These are phyloP conservation scores for Cladorhizidae sp. DNA, from an alignment of 37 sponge, comb jelly and placozoan genomes.

Conservation along the genomic window DNA sequence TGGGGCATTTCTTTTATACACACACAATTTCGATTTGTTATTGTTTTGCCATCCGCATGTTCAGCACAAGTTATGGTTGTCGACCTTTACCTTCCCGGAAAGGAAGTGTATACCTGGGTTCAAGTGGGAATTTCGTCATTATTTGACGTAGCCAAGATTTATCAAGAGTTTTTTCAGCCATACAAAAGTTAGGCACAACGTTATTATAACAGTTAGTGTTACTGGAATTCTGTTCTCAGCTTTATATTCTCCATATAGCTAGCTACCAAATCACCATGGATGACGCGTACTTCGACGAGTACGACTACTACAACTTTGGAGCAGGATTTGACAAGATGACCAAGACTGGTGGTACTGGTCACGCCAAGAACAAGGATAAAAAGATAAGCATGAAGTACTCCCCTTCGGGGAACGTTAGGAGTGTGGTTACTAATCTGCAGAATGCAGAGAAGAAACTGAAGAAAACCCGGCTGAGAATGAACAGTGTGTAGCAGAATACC, in stretches of 20 bases:
- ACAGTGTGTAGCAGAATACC: slow-evolving; percentile 11
- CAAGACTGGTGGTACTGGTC: slow-evolving; percentile 17
- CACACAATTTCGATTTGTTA: too few species aligned
- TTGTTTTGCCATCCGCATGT: too few species aligned
- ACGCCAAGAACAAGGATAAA: slow-evolving; percentile 53
- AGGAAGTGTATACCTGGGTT: too few species aligned
- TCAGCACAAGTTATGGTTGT: too few species aligned
- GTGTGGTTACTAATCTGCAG: slow-evolving; percentile 44
- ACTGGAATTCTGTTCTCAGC: background rate
- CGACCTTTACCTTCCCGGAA: too few species aligned
- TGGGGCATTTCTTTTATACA: too few species aligned
- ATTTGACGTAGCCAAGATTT: too few species aligned
- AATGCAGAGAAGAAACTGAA: slow-evolving; percentile 64
- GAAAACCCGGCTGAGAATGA: slow-evolving; percentile 26
- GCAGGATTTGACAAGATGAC: slow-evolving; percentile 30
- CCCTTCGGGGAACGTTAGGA: slow-evolving; percentile 55
- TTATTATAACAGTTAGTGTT: too few species aligned
- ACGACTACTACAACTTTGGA: slow-evolving; percentile 72
- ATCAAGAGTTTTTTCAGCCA: too few species aligned
- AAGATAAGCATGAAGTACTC: slow-evolving; percentile 32
- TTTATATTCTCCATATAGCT: background rate
- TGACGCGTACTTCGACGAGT: slow-evolving; percentile 47
- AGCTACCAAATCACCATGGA: slow-evolving; percentile 12
- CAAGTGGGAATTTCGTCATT: too few species aligned
- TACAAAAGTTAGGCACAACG: too few species aligned